Evolutionary conservation across 2,797 vertebrate genomes (phyloP).

Genomic region (Apogon talboti): DNA sequence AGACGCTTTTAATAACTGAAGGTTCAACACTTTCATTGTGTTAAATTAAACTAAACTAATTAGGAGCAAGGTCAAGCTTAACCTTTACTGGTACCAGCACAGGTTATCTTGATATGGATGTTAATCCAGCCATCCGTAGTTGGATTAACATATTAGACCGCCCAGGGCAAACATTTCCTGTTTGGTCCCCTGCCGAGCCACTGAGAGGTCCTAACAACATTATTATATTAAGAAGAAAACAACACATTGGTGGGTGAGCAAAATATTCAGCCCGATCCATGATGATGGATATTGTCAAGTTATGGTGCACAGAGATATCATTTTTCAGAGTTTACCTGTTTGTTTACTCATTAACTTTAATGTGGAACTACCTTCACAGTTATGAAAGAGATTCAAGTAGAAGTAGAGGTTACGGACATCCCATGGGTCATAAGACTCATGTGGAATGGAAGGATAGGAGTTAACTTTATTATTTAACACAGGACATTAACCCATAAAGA

Average conservation of each 20-base stretch:
- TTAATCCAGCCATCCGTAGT: too few relatives aligned
- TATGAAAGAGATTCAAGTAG: conserved; percentile 23
- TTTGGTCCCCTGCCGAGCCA: neutral
- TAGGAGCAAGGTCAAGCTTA: conserved; percentile 12
- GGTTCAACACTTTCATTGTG: conserved; percentile 12
- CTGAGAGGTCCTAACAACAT: too few relatives aligned
- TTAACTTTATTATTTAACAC: too few relatives aligned
- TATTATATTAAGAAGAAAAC: too few relatives aligned
- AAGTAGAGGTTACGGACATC: neutral
- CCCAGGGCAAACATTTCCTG: neutral
- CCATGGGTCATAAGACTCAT: too few relatives aligned
- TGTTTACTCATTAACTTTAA: conserved; percentile 45
- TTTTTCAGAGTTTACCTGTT: conserved; percentile 32
- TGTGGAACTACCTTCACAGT: conserved; percentile 25
- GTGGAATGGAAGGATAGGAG: too few relatives aligned
- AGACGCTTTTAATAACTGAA: conserved; percentile 15
- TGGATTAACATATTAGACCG: neutral
- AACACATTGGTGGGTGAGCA: neutral
- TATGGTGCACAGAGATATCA: neutral
- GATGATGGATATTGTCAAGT: conserved; percentile 14
- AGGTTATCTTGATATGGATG: neutral
- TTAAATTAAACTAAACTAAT: conserved; percentile 12
- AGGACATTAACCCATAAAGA: too few relatives aligned
- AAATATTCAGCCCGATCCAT: conserved; percentile 16
- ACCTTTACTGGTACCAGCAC: conserved; percentile 1